These are phyloP conservation scores for Drosophila peninsularis DNA, from an alignment of 2,888 invertebrate genomes.

Conservation along the genomic window DNA sequence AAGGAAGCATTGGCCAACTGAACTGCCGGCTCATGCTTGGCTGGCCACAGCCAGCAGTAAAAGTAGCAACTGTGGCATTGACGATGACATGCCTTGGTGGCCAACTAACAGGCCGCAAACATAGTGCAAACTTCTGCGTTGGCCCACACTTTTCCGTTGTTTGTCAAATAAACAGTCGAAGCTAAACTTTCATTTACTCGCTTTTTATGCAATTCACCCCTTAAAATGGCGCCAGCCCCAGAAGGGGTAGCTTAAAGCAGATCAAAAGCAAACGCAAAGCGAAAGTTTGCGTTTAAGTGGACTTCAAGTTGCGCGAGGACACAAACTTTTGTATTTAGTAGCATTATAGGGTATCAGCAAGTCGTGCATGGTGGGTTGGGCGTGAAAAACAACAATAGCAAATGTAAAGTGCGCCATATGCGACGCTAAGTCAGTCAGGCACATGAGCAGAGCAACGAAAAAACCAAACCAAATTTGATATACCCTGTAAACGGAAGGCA, in stretches of 20 bases:
- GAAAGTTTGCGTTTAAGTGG: neutral
- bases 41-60: conserved; percentile 17
- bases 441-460: conserved; percentile 17
- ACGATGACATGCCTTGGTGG: conserved; percentile 26
- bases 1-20: conserved; percentile 55
- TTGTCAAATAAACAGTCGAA: conserved; percentile 17
- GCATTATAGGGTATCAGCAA: conserved; percentile 8
- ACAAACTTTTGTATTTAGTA: neutral
- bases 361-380: neutral
- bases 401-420: conserved; percentile 30
- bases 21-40: conserved; percentile 48
- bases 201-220: neutral
- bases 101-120: conserved; percentile 46
- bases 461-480: neutral
- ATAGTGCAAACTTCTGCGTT: conserved; percentile 29
- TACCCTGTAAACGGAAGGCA: neutral
- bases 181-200: conserved; percentile 18
- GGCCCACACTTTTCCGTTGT: neutral
- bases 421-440: conserved; percentile 37
- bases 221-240: neutral
- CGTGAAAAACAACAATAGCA: conserved; percentile 3
- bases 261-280: neutral
- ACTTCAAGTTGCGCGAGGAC: neutral
- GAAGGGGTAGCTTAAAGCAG: neutral
- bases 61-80: conserved; percentile 13